These are phyloP conservation scores for Trinorchestia longiramus DNA, from an alignment of 1,140 invertebrate genomes.

Conservation along the genomic window DNA sequence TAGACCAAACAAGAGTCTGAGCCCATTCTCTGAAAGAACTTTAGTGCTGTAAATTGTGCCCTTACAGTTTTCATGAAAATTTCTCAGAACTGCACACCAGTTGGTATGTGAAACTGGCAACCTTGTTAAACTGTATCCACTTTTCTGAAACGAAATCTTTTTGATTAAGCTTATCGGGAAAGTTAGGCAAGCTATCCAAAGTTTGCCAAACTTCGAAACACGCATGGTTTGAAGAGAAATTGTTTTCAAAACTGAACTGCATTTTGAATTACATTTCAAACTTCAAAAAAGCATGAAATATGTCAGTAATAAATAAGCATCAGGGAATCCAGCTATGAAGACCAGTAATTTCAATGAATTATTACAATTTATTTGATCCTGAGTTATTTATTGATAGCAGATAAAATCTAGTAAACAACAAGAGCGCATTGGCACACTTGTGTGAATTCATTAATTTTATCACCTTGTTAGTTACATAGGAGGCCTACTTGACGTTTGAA, in stretches of 20 bases:
- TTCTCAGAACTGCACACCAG: not conserved
- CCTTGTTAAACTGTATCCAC: not conserved
- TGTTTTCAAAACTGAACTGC: not conserved
- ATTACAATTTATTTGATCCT: not conserved
- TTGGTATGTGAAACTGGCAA: not conserved
- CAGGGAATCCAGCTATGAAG: not conserved
- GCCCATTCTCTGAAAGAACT: too few relatives aligned
- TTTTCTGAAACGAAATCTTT: not conserved
- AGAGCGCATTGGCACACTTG: too few relatives aligned
- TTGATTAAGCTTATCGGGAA: not conserved
- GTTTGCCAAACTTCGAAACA: not conserved
- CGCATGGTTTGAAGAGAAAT: not conserved
- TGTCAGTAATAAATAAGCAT: not conserved
- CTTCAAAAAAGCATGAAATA: not conserved
- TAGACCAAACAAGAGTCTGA: too few relatives aligned
- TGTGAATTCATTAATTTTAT: too few relatives aligned
- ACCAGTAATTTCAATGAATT: not conserved
- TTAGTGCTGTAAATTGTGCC: too few relatives aligned
- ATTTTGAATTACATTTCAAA: not conserved
- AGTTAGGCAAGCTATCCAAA: not conserved
- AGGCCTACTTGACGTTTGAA: too few relatives aligned
- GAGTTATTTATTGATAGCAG: too few relatives aligned
- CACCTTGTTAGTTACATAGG: too few relatives aligned
- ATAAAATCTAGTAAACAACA: too few relatives aligned
- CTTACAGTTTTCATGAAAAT: not conserved